Percentiles rank a stretch among this genome's conserved stretches.
These are phyloP conservation scores for Lamprologus sp. DNA, from an alignment of 2,113 vertebrate genomes.

Conservation along the genomic window DNA sequence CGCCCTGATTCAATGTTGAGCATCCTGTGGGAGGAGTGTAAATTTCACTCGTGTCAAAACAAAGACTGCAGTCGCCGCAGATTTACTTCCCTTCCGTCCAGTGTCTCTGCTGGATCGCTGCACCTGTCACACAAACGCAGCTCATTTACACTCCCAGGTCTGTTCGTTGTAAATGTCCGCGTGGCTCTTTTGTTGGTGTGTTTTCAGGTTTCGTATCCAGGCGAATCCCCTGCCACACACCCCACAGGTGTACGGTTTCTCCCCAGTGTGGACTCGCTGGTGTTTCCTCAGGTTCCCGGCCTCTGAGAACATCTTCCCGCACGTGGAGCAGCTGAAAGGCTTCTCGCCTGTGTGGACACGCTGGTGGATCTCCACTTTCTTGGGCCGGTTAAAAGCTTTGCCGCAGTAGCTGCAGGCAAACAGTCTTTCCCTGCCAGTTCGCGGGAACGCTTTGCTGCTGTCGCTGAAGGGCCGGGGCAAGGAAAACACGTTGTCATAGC, in stretches of 20 bases:
- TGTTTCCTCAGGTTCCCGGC: constrained; percentile 71
- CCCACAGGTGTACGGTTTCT: constrained; percentile 62
- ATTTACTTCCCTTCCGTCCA: neutral
- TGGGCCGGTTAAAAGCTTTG: constrained; percentile 69
- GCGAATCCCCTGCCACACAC: constrained; percentile 62
- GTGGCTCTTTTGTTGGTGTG: constrained; percentile 65
- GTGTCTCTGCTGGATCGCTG: neutral
- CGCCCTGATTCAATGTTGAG: neutral
- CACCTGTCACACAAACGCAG: neutral
- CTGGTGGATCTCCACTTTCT: constrained; percentile 73
- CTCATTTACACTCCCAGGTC: neutral
- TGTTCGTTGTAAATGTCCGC: constrained; percentile 18
- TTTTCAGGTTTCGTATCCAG: constrained; percentile 70
- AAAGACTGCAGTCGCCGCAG: neutral
- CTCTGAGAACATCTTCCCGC: constrained; percentile 68
- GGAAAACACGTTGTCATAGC: neutral
- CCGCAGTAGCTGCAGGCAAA: constrained; percentile 68
- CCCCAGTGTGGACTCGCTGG: constrained; percentile 68
- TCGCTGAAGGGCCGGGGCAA: neutral
- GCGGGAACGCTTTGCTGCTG: neutral
- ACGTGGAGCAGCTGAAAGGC: constrained; percentile 66
- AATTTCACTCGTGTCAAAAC: neutral
- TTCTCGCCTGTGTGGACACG: constrained; percentile 69
- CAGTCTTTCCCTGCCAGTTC: constrained; percentile 50
- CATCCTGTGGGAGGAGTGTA: neutral